These are phyloP conservation scores for Machaerirhynchus nigripectus DNA, from an alignment of 2,113 vertebrate genomes.

Conservation along the genomic window DNA sequence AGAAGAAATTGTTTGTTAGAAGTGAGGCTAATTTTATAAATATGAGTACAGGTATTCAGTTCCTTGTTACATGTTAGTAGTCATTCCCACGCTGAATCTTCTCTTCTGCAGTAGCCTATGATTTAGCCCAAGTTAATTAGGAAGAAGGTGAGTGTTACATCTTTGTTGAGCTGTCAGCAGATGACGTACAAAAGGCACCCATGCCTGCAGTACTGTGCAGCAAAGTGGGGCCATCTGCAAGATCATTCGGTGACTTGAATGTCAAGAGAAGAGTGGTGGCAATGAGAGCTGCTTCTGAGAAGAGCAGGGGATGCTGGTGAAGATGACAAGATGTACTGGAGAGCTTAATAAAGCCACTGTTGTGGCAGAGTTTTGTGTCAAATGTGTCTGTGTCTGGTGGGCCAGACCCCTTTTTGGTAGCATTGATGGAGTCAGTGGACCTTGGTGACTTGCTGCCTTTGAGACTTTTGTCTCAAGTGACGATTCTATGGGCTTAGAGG, in stretches of 20 bases:
- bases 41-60: neutral
- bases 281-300: neutral
- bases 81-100: neutral
- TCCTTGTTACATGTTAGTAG: neutral
- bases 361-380: neutral
- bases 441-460: neutral
- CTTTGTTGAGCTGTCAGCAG: neutral
- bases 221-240: neutral
- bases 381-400: neutral
- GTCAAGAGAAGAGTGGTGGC: neutral
- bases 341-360: neutral
- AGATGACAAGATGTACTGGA: neutral
- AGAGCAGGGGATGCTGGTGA: neutral
- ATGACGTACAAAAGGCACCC: neutral
- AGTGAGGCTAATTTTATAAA: neutral
- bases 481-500: neutral
- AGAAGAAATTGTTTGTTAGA: neutral
- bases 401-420: neutral
- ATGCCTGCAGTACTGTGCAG: neutral
- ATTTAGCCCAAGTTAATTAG: neutral
- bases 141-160: neutral
- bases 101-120: neutral
- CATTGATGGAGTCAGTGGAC: neutral
- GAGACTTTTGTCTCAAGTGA: neutral
- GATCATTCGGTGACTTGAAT: neutral